Conservation (phyloP, 1,140 invertebrate species). For the Drosophila fuyamai region DNA sequence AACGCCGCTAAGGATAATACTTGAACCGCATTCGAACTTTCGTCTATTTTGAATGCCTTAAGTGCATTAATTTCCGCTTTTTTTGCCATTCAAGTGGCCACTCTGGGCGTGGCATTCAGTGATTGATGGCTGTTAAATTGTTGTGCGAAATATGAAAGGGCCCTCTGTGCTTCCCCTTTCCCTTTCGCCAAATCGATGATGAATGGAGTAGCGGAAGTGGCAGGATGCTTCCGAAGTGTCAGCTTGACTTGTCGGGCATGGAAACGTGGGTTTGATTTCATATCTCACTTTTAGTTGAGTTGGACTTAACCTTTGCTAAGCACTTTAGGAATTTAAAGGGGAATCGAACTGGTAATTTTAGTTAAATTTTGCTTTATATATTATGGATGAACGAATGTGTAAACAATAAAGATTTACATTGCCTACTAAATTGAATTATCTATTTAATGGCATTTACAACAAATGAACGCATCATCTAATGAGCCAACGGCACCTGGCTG, state of each 20-base stretch:
- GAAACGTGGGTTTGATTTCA: background rate
- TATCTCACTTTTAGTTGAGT: background rate
- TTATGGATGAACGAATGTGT: too few species aligned
- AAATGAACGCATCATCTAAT: too few species aligned
- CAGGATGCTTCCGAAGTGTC: conserved; percentile 1
- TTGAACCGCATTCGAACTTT: conserved; percentile 29
- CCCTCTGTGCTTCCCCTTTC: background rate
- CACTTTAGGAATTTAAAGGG: background rate
- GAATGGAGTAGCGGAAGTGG: conserved; percentile 16
- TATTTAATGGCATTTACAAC: too few species aligned
- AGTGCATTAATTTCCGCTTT: conserved; percentile 81
- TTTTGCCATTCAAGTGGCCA: conserved; percentile 71
- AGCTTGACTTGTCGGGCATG: conserved; percentile 5
- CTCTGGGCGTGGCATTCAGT: conserved; percentile 30
- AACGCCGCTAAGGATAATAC: conserved; percentile 15
- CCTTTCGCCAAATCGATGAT: conserved; percentile 4
- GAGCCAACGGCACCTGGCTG: too few species aligned
- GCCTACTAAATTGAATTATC: too few species aligned
- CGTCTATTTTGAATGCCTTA: conserved; percentile 63
- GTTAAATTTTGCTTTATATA: too few species aligned
- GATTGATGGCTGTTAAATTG: conserved; percentile 70
- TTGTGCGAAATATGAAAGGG: conserved; percentile 54
- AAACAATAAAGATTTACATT: too few species aligned
- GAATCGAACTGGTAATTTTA: too few species aligned
- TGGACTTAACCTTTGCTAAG: background rate